phyloP scores from a whole-genome alignment of 2,113 vertebrate species.

The Leiothrix lutea region DNA sequence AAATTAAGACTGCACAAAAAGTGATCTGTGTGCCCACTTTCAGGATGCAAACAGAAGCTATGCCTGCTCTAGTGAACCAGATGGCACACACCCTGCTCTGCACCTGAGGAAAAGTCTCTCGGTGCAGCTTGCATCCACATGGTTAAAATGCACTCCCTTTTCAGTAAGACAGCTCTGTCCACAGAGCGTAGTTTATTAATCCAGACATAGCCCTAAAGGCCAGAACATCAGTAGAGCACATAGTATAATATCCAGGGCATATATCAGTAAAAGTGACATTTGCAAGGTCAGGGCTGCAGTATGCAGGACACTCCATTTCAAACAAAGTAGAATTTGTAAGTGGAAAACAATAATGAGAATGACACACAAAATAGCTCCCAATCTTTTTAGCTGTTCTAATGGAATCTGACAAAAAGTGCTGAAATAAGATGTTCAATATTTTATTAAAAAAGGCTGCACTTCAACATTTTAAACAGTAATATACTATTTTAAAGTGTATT shows the following conservation, averaged over 20 bases:
- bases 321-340: neutral
- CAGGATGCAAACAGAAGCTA: neutral
- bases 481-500: neutral
- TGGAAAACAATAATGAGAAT: neutral
- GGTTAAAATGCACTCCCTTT: neutral
- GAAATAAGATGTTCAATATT: neutral
- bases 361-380: neutral
- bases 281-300: neutral
- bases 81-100: neutral
- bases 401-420: neutral
- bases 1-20: neutral
- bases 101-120: neutral
- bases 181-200: neutral
- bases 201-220: neutral
- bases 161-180: neutral
- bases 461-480: neutral
- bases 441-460: neutral
- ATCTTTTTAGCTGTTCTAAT: neutral
- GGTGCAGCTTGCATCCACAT: neutral
- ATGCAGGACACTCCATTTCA: neutral
- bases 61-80: neutral
- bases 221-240: neutral
- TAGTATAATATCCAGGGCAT: neutral
- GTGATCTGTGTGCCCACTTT: neutral
- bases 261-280: neutral